Conservation (phyloP, 2,888 invertebrate genomes). For the Tetragnatha montana region DNA sequence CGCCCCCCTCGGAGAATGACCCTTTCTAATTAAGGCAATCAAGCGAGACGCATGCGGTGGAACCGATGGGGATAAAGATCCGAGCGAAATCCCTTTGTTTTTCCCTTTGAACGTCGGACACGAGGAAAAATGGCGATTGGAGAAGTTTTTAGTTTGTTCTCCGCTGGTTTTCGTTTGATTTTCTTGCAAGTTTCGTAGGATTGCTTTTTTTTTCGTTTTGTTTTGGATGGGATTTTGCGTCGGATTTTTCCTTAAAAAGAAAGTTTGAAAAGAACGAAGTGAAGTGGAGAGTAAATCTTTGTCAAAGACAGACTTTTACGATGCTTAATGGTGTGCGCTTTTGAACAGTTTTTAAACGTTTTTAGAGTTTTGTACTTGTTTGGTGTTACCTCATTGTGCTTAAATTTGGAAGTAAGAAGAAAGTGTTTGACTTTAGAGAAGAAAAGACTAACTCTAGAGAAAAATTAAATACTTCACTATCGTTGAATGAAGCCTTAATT, state of each 20-base stretch:
- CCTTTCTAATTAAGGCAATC: constrained; percentile 18
- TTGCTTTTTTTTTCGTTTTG: neutral
- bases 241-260: neutral
- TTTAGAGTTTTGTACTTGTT: too few relatives aligned
- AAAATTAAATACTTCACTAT: too few relatives aligned
- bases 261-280: neutral
- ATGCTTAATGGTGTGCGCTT: too few relatives aligned
- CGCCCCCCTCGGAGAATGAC: neutral
- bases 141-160: neutral
- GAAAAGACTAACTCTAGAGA: too few relatives aligned
- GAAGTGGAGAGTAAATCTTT: neutral
- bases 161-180: neutral
- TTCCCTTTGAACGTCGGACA: neutral
- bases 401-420: too few relatives aligned
- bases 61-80: neutral
- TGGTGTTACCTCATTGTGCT: too few relatives aligned
- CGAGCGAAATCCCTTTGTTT: neutral
- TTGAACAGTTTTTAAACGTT: too few relatives aligned
- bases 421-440: too few relatives aligned
- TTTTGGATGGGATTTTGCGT: neutral
- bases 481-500: too few relatives aligned
- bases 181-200: neutral
- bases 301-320: too few relatives aligned
- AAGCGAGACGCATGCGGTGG: constrained; percentile 15
- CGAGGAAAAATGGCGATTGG: neutral